Base-by-base conservation (phyloP, 2,888 invertebrate species). In the Drosophila quasianomalipes region DNA sequence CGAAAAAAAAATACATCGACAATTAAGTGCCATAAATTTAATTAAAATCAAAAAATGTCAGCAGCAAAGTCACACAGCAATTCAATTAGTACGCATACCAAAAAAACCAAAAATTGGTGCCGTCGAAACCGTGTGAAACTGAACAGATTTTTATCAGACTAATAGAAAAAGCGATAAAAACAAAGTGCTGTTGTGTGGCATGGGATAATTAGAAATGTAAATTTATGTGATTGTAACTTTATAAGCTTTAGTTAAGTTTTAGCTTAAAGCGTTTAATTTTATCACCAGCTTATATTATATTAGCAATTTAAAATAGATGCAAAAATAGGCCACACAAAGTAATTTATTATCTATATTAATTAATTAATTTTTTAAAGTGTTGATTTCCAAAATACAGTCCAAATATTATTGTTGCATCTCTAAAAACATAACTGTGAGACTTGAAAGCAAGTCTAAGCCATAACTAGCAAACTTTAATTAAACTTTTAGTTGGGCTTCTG, bases 1-100 rank as follows among this genome's bases (percentile, higher is more conserved):
- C 30, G n/a, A 44, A 31, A 26, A 65, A 65, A 64, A 63, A 60
- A 37, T 10, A 4, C 33, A 51, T 53, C 26, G 19, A 52, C 61
- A 53, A 52, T 41, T 55, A 53, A 69, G 69, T 74, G 66, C 74
- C 82, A 79, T 81, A 83, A 80, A 83, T 81, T 83, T 90, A 88
- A 85, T 85, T 85, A 89, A 82, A 85, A 70, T 74, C 76, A 74
- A 82, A 89, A 90, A 87, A 74, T 79, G 88, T 87, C 90, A 84
- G 70, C 85, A 67, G 55, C 54, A 62, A 69, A 71, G 80, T 85
- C 77, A 67, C 61, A 76, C 70, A 87, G 63, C 74, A 70, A 76
- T 90, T 90, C 90, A 85, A 90, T 90, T 90, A 85, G 90, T 65
- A 10, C 28, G 49, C 30, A 12, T 26, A 5, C 39, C 52, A 47